Percentiles rank a stretch among this genome's conserved stretches.
Conservation (phyloP, 2,888 invertebrate genomes). For the Enchytraeus crypticus region DNA sequence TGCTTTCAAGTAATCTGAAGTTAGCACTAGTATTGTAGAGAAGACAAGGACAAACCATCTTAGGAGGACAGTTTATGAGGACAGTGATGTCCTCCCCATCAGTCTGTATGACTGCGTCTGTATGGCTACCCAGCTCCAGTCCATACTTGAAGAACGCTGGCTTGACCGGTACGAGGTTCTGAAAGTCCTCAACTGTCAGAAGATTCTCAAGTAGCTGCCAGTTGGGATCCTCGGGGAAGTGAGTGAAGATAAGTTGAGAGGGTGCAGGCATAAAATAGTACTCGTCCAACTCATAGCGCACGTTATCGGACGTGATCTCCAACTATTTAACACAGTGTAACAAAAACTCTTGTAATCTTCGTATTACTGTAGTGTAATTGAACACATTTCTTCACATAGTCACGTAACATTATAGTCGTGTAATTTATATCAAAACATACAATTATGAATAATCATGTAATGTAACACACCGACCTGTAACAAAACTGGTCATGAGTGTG, state of each 20-base stretch:
- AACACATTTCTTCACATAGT: background rate
- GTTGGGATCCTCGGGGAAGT: conserved; percentile 34
- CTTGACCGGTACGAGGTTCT: conserved; percentile 49
- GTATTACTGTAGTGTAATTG: no score
- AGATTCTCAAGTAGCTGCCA: conserved; percentile 47
- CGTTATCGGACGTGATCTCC: conserved; percentile 35
- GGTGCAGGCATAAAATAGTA: conserved; percentile 49
- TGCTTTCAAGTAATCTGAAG: no score
- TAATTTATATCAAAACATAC: no score
- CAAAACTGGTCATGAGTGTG: no score
- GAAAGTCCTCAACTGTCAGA: conserved; percentile 44
- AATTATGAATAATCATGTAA: no score
- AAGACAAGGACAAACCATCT: conserved; percentile 24
- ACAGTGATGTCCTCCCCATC: conserved; percentile 42
- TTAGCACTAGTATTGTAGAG: no score
- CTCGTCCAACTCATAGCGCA: conserved; percentile 47
- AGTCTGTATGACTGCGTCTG: conserved; percentile 43
- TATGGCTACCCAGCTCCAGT: conserved; percentile 45
- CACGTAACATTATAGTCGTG: background rate
- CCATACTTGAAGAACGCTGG: conserved; percentile 49
- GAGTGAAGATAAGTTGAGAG: conserved; percentile 45
- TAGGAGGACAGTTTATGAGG: conserved; percentile 41
- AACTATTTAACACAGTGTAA: background rate
- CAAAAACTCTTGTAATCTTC: no score
- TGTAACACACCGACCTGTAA: no score